These are phyloP conservation scores for Dendrophyllia cribrosa DNA, from an alignment of 64 coral and sea anemone species.

Conservation along the genomic window DNA sequence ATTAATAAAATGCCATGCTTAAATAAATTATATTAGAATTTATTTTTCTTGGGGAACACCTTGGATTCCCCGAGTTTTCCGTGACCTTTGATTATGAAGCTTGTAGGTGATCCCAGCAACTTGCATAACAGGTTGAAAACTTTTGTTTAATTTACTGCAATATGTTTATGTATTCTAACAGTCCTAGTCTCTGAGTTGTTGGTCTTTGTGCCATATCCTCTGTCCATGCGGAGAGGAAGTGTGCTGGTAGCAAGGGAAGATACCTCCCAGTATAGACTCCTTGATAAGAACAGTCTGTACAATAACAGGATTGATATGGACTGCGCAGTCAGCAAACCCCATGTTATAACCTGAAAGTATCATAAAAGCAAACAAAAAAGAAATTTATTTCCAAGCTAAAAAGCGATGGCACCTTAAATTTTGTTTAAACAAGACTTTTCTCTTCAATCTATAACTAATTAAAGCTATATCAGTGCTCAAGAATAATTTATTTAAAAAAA, in stretches of 20 bases:
- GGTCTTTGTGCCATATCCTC: constrained; percentile 77
- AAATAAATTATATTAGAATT: no score
- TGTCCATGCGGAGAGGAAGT: constrained; percentile 89
- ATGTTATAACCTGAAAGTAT: constrained; percentile 78
- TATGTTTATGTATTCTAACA: constrained; percentile 90
- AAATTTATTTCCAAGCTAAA: not conserved
- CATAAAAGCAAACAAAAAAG: not conserved
- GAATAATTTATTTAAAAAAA: no score
- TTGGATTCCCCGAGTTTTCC: not conserved
- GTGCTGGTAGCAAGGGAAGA: constrained; percentile 93
- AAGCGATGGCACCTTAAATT: no score
- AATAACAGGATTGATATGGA: constrained; percentile 84
- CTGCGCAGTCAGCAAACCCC: constrained; percentile 85
- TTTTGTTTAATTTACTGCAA: constrained; percentile 59
- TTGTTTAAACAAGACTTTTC: no score
- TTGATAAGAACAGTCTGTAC: constrained; percentile 95
- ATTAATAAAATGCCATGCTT: no score
- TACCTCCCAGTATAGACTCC: constrained; percentile 99
- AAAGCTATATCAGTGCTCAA: no score
- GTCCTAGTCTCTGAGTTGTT: constrained; percentile 89
- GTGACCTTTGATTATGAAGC: not conserved
- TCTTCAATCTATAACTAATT: no score
- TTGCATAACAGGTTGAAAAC: not conserved
- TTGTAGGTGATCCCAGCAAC: not conserved
- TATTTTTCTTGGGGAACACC: no score